phyloP scores from a whole-genome alignment of 2,113 vertebrate genomes.

The Gavialis gangeticus region DNA sequence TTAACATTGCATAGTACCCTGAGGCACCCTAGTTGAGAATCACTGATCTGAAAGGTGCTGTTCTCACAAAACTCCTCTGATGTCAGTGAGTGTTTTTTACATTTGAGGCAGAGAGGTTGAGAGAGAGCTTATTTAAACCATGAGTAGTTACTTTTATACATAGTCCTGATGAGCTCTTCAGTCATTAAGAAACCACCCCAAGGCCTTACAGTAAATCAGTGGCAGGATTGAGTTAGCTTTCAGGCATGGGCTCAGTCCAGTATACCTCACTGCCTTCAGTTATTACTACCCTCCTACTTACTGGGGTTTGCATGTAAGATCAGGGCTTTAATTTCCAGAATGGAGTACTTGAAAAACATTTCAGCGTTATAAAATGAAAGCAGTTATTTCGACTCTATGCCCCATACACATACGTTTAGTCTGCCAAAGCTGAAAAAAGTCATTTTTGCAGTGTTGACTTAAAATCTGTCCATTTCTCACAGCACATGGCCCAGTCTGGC shows the following conservation, averaged over 20 bases:
- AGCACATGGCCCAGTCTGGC: fast-evolving
- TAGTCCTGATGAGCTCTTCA: background rate
- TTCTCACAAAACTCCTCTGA: background rate
- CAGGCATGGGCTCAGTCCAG: background rate
- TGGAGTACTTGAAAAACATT: background rate
- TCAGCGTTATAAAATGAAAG: fast-evolving
- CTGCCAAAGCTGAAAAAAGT: background rate
- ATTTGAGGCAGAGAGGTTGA: background rate
- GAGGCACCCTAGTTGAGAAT: no score
- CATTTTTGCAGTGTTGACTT: background rate
- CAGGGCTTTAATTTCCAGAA: background rate
- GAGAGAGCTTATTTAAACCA: background rate
- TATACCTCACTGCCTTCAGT: fast-evolving
- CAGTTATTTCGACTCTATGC: fast-evolving
- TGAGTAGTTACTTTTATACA: background rate
- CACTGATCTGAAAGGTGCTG: background rate
- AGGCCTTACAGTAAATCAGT: background rate
- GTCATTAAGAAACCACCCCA: background rate
- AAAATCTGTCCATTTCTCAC: background rate
- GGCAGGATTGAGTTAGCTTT: background rate
- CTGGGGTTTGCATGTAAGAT: background rate
- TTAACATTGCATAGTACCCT: no score
- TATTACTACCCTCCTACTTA: background rate
- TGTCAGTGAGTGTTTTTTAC: no score
- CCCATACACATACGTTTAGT: fast-evolving